phyloP scores from a whole-genome alignment of 2,888 invertebrate species.

The Glyphotaelius pellucidus region DNA sequence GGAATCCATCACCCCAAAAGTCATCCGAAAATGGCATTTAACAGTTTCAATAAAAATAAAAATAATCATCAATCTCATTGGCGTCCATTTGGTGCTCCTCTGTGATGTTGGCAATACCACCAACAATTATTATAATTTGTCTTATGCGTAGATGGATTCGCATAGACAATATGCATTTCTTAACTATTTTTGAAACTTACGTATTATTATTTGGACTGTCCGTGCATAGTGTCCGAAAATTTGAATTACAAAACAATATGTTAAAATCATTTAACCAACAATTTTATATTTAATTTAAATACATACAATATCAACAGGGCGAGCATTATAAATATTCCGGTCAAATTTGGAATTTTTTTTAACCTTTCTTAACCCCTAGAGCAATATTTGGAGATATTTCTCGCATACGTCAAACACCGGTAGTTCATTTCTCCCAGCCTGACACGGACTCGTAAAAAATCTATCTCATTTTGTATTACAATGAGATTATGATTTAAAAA shows the following conservation, averaged over 20 bases:
- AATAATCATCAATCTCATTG: not conserved
- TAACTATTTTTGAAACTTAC: not conserved
- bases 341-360: not conserved
- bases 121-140: not conserved
- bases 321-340: not conserved
- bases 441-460: too few relatives aligned
- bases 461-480: too few relatives aligned
- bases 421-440: too few relatives aligned
- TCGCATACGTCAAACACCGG: too few relatives aligned
- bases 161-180: not conserved
- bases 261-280: not conserved
- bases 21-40: not conserved
- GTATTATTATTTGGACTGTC: constrained; percentile 2
- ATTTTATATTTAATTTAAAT: not conserved
- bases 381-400: too few relatives aligned
- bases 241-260: not conserved
- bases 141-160: not conserved
- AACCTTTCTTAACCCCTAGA: not conserved
- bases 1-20: not conserved
- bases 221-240: not conserved
- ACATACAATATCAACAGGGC: not conserved
- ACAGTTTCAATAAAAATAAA: not conserved
- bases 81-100: not conserved
- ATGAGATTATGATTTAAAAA: too few relatives aligned
- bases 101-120: too few relatives aligned